A percentile compares a stretch with the other conserved stretches of the same genome.
These are phyloP conservation scores for Zaprionus africanus DNA, from an alignment of 1,140 invertebrate species.

Conservation along the genomic window DNA sequence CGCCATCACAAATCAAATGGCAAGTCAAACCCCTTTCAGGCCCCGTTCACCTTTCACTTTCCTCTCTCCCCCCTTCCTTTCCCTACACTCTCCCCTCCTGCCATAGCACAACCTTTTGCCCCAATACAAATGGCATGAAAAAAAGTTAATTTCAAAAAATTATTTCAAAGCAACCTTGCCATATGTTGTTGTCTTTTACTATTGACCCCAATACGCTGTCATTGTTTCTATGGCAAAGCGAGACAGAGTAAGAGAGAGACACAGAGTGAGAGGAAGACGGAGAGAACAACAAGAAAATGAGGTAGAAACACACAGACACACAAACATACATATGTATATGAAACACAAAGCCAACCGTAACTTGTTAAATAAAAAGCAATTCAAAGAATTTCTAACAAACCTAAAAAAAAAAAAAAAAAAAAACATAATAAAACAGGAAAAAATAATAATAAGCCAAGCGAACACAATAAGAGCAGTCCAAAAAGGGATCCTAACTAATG, in stretches of 20 bases:
- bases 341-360: constrained; percentile 46
- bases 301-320: background rate
- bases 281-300: constrained; percentile 31
- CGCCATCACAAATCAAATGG: constrained; percentile 54
- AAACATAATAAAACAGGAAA: constrained; percentile 19
- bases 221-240: constrained; percentile 74
- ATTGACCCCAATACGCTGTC: constrained; percentile 72
- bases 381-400: constrained; percentile 34
- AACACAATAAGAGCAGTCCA: background rate
- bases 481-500: constrained; percentile 15
- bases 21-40: constrained; percentile 6
- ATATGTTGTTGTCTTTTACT: constrained; percentile 79
- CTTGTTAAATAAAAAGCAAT: constrained; percentile 64
- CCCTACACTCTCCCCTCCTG: no score
- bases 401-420: constrained; percentile 20
- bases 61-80: background rate
- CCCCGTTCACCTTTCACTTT: background rate
- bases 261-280: constrained; percentile 1
- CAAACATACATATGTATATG: background rate
- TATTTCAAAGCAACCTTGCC: constrained; percentile 77
- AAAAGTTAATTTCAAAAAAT: constrained; percentile 76
- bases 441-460: constrained; percentile 26
- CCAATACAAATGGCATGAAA: constrained; percentile 37
- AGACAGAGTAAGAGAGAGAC: background rate
- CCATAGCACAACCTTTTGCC: background rate